Percentiles rank a stretch among this genome's conserved stretches.
Conservation (phyloP, 2,888 invertebrate genomes). For the Abscondita cerata region DNA sequence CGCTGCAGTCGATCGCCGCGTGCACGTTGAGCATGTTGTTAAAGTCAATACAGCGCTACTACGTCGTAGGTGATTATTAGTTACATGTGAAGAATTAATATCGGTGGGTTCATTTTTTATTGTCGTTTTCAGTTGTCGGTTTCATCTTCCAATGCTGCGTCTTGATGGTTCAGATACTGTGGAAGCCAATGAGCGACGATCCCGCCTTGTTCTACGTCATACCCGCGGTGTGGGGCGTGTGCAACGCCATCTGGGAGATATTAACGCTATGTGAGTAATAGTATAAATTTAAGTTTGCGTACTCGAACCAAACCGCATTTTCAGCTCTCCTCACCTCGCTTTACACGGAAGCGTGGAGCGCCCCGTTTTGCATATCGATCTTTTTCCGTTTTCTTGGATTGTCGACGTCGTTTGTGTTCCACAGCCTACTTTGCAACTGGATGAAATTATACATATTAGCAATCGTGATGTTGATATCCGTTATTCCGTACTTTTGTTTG, state of each 20-base stretch:
- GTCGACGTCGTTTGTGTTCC: constrained; percentile 69
- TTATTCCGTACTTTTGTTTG: constrained; percentile 63
- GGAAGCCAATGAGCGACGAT: constrained; percentile 83
- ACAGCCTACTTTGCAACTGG: constrained; percentile 67
- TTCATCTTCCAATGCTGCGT: constrained; percentile 82
- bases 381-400: constrained; percentile 67
- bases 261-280: constrained; percentile 61
- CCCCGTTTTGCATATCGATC: constrained; percentile 62
- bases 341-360: constrained; percentile 59
- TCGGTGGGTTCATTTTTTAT: too few relatives aligned
- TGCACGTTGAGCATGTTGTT: constrained; percentile 82
- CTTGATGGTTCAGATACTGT: constrained; percentile 75
- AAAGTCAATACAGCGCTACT: constrained; percentile 74
- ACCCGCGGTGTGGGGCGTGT: constrained; percentile 86
- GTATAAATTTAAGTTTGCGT: too few relatives aligned
- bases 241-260: constrained; percentile 86
- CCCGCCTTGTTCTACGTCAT: constrained; percentile 83
- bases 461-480: constrained; percentile 60
- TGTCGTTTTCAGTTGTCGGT: constrained; percentile 71
- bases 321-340: constrained; percentile 58
- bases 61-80: constrained; percentile 68
- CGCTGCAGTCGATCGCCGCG: constrained; percentile 77
- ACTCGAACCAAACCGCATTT: constrained; percentile 34
- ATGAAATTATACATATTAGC: constrained; percentile 60
- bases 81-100: too few relatives aligned